Evolutionary conservation across 2,113 vertebrate genomes (phyloP), one percentile per base, ranked within the genome.

Genomic region (Austrofundulus limnaeus): DNA sequence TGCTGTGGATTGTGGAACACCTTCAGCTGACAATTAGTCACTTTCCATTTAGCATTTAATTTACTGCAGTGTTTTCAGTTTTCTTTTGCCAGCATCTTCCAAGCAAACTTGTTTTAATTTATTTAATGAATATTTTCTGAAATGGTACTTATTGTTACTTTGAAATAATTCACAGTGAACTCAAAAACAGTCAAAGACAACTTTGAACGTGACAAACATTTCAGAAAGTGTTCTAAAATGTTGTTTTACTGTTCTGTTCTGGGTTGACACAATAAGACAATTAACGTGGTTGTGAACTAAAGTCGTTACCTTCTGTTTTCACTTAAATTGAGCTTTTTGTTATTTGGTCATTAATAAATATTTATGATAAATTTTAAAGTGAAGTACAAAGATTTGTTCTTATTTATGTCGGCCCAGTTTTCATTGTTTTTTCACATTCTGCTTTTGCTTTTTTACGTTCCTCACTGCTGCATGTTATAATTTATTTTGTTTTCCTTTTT

Each of bases 401-500:
- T 73, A 78, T 80, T 61, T 78, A 65, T 77, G 74, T 77, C 87
- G 88, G 80, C 81, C 67, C 66, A 56, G 63, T 43, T 48, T 52
- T 59, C 73, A 43, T 75, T 72, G 51, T 66, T 75, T 54, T 17
- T 75, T 80, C 71, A 46, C 66, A 68, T 83, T 83, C 28, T 89
- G 55, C 78, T 80, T 63, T 76, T 87, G 74, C 63, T 85, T 86
- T 28, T 68, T 88, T 90, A 46, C 85, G 74, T 84, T 74, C 73
- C 20, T 83, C 76, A 83, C 63, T 80, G 78, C 80, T 79, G 90
- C 90, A 90, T 91, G 89, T 88, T 80, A 75, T 92, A 92, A 92
- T 92, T 61, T 71, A 75, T 90, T 90, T 92, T 91, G 89, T 90
- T 92, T 92, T 90, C 85, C 88, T 91, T 93, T n/a, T 66, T 87